These are phyloP conservation scores for Crotalus adamanteus DNA, from an alignment of 2,797 vertebrate species.

Conservation along the genomic window DNA sequence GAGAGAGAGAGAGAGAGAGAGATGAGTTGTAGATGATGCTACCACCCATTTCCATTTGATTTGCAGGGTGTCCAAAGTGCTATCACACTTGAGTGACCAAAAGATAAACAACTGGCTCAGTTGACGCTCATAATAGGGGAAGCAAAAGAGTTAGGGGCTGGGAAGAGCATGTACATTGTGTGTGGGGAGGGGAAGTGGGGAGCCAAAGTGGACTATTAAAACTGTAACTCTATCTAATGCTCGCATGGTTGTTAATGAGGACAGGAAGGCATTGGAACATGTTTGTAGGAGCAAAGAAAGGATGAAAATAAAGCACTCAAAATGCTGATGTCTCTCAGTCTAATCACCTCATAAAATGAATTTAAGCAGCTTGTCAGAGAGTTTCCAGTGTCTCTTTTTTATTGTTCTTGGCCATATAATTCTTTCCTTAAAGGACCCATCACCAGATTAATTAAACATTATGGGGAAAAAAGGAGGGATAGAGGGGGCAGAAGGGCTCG, in stretches of 20 bases:
- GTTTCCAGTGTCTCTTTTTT: constrained; percentile 42
- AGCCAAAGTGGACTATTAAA: neutral
- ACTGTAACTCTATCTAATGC: constrained; percentile 22
- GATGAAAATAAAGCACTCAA: constrained; percentile 46
- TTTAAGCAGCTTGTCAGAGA: constrained; percentile 41
- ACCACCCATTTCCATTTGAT: constrained; percentile 15
- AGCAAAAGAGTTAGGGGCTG: neutral
- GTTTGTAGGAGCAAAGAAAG: neutral
- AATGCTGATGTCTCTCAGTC: constrained; percentile 31
- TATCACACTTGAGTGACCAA: constrained; percentile 31
- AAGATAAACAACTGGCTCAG: constrained; percentile 22
- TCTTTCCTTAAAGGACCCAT: constrained; percentile 53
- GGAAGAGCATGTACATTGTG: neutral
- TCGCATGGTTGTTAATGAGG: constrained; percentile 26
- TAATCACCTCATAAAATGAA: constrained; percentile 52
- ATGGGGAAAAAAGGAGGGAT: constrained; percentile 36
- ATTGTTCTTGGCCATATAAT: constrained; percentile 39
- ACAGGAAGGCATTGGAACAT: constrained; percentile 19
- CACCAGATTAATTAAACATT: constrained; percentile 42
- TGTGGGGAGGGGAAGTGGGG: neutral
- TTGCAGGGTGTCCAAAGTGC: constrained; percentile 23
- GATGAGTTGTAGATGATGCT: neutral
- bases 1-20: neutral
- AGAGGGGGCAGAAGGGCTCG: constrained; percentile 10
- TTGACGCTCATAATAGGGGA: constrained; percentile 20